These are phyloP conservation scores for Pseudococcus viburni DNA, from an alignment of 2,888 invertebrate genomes.

Conservation along the genomic window DNA sequence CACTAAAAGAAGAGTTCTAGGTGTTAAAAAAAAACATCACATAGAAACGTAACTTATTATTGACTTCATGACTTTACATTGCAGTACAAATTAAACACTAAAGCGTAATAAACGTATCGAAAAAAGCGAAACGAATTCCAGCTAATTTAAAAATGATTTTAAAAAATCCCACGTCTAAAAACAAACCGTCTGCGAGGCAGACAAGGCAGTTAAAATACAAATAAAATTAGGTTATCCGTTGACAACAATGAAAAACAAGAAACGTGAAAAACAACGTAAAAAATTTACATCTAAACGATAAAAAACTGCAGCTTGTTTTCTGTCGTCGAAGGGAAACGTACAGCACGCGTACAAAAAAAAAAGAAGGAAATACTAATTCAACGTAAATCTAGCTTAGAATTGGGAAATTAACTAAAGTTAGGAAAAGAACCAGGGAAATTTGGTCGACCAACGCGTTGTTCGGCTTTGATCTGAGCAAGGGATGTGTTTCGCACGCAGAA, in stretches of 20 bases:
- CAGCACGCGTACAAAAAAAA: background rate
- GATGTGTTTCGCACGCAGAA: constrained; percentile 58
- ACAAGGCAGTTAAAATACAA: constrained; percentile 21
- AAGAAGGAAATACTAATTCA: background rate
- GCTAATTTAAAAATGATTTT: background rate
- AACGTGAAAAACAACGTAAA: constrained; percentile 33
- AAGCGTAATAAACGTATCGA: background rate
- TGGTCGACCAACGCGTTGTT: constrained; percentile 50
- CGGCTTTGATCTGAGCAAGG: constrained; percentile 59
- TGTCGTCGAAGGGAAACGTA: background rate
- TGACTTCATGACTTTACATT: background rate
- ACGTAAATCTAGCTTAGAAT: background rate
- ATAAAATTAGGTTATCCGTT: background rate
- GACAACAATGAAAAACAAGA: constrained; percentile 8
- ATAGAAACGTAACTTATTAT: constrained; percentile 4
- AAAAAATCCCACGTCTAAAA: background rate
- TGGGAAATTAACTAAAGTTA: background rate
- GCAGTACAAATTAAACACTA: background rate
- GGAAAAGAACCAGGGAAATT: constrained; percentile 23
- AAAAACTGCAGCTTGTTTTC: background rate
- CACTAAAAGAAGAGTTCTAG: background rate
- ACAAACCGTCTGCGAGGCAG: background rate
- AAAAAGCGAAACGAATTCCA: constrained; percentile 9
- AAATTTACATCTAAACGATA: constrained; percentile 31
- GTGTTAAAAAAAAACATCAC: background rate